Conservation (phyloP, 1,140 invertebrate species). For the Platorchestia sp. region DNA sequence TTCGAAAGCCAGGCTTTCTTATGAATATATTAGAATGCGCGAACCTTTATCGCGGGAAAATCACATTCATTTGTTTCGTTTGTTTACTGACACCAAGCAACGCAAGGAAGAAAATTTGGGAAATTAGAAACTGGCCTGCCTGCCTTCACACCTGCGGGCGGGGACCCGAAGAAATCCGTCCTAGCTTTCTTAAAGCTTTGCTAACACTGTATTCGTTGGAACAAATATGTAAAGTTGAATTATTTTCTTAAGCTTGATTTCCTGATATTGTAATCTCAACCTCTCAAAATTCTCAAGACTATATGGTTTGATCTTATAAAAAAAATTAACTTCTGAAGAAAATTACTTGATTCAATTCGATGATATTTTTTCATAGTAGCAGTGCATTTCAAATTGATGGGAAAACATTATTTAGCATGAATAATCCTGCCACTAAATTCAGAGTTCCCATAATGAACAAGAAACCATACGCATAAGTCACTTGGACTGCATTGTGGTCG, state of each 20-base stretch:
- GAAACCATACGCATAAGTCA: not conserved
- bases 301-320: not conserved
- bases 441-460: not conserved
- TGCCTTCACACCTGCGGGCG: not conserved
- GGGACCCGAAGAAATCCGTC: not conserved
- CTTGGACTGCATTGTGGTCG: not conserved
- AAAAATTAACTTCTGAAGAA: no score
- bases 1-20: constrained; percentile 6
- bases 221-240: no score
- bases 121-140: not conserved
- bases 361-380: not conserved
- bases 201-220: not conserved
- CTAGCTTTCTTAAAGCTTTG: not conserved
- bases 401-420: not conserved
- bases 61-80: not conserved
- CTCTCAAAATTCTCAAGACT: no score
- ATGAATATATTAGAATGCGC: not conserved
- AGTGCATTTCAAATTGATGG: not conserved
- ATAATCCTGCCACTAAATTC: not conserved
- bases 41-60: not conserved
- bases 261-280: no score
- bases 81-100: not conserved
- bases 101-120: not conserved
- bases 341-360: no score
- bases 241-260: no score